Evolutionary conservation across 1,140 invertebrate species (phyloP).

Genomic region (Drosophila gunungcola): DNA sequence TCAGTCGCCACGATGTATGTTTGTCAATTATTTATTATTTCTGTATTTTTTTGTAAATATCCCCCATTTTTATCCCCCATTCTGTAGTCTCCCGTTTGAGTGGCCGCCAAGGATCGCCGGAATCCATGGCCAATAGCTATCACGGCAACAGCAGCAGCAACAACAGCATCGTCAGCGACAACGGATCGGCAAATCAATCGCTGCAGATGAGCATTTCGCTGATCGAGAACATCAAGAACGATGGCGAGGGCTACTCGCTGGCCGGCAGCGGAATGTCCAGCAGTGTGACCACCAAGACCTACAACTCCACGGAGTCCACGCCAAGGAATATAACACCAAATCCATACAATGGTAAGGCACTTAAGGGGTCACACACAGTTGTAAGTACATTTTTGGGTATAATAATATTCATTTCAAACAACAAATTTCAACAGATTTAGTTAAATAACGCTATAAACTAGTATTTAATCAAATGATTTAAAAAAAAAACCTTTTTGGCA

Average conservation of each 20-base stretch:
- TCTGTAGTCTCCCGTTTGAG: constrained; percentile 85
- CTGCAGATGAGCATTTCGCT: constrained; percentile 86
- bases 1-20: constrained; percentile 80
- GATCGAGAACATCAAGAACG: constrained; percentile 84
- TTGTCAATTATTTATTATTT: neutral
- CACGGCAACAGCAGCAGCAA: constrained; percentile 85
- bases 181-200: constrained; percentile 84
- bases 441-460: too few relatives aligned
- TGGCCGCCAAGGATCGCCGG: constrained; percentile 88
- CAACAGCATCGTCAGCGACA: constrained; percentile 61
- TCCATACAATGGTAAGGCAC: constrained; percentile 76
- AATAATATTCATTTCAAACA: too few relatives aligned
- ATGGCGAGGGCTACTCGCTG: constrained; percentile 85
- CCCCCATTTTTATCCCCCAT: neutral
- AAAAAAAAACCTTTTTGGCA: too few relatives aligned
- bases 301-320: constrained; percentile 81
- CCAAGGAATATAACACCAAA: constrained; percentile 81
- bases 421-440: too few relatives aligned
- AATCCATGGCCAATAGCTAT: constrained; percentile 89
- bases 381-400: too few relatives aligned
- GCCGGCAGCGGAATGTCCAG: constrained; percentile 84
- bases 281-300: constrained; percentile 76
- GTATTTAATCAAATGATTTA: too few relatives aligned
- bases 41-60: neutral
- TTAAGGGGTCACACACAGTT: too few relatives aligned